Evolutionary conservation across 2,797 vertebrate species (phyloP).

Genomic region (Myiotriccus ornatus): DNA sequence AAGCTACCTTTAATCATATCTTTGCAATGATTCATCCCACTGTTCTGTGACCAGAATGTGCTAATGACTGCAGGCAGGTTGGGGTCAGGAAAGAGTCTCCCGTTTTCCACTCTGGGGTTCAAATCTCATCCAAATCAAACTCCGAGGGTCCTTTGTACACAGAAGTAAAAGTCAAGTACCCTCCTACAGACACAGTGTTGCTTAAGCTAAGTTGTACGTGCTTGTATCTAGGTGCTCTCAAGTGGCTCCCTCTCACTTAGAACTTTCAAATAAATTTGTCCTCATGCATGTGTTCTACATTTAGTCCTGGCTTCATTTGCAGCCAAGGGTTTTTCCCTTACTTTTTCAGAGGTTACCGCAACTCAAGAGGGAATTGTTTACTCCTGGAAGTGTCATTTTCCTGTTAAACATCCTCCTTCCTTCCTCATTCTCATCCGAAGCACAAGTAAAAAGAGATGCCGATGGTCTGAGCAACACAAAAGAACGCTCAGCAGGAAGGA

Average conservation of each 20-base stretch:
- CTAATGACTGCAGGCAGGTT: not conserved
- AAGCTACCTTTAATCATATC: not conserved
- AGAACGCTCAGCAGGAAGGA: not conserved
- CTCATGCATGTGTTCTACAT: not conserved
- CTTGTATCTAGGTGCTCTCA: not conserved
- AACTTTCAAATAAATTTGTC: not conserved
- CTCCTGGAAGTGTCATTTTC: not conserved
- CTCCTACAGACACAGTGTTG: not conserved
- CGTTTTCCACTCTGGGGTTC: not conserved
- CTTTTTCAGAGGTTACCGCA: not conserved
- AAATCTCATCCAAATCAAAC: not conserved
- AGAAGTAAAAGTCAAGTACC: not conserved
- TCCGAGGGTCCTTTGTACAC: not conserved
- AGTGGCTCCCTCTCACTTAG: not conserved
- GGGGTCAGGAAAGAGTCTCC: not conserved
- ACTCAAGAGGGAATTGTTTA: not conserved
- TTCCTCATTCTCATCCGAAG: not conserved
- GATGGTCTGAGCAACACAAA: accelerated
- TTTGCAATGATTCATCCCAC: not conserved
- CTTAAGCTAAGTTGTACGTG: not conserved
- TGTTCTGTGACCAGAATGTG: accelerated
- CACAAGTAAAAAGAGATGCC: not conserved
- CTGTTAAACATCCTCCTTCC: not conserved
- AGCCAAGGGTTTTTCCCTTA: not conserved
- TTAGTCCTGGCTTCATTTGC: not conserved